Evolutionary conservation across 35 echinoderm and acorn worm species (phyloP).

Genomic region (Heliocidaris tuberculata): DNA sequence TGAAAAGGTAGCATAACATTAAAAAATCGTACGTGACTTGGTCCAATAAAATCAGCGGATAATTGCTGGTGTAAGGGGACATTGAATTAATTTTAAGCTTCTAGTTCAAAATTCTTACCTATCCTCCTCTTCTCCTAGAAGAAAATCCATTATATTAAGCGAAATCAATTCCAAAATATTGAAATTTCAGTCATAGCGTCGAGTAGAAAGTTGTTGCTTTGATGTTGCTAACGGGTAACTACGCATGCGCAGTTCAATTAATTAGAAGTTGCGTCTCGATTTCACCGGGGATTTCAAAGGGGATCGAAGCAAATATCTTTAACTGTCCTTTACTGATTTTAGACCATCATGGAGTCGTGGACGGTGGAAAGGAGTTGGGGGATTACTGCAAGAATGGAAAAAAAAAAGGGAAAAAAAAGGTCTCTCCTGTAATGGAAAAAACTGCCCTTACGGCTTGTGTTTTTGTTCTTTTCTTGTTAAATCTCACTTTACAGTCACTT

Average conservation of each 20-base stretch:
- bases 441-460: too few species aligned
- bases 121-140: conserved; percentile 30
- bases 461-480: too few species aligned
- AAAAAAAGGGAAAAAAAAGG: too few species aligned
- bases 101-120: not conserved
- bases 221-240: conserved; percentile 34
- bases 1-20: not conserved
- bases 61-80: not conserved
- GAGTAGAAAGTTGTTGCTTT: conserved; percentile 7
- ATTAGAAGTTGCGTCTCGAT: not conserved
- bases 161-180: not conserved
- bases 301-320: too few species aligned
- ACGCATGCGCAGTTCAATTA: conserved; percentile 40
- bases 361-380: too few species aligned
- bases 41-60: not conserved
- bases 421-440: too few species aligned
- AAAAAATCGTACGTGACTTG: not conserved
- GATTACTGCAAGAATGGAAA: too few species aligned
- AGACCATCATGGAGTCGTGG: too few species aligned
- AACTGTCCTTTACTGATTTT: too few species aligned
- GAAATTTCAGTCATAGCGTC: not conserved
- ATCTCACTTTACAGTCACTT: too few species aligned
- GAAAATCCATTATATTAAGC: not conserved
- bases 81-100: not conserved
- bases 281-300: too few species aligned